Base-by-base conservation (phyloP, 2,113 vertebrate species). In the Calidris pygmaea region DNA sequence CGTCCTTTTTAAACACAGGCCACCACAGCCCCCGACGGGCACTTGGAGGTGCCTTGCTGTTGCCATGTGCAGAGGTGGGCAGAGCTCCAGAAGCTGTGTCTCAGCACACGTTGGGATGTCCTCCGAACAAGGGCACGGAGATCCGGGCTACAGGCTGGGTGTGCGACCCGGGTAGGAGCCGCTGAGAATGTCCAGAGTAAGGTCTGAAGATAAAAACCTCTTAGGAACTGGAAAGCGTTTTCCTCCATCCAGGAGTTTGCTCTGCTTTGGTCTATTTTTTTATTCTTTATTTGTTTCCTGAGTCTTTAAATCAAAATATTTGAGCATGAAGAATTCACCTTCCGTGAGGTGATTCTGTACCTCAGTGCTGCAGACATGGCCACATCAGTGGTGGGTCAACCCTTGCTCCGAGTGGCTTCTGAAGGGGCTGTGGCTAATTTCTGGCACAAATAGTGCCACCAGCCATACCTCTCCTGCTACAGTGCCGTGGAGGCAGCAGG, bases 41-140 rank as follows among this genome's bases (percentile, higher is more conserved):
- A 10, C n/a, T 59, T n/a, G 43, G 78, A 65, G 34, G 77, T 81
- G 48, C 80, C 20, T 45, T 60, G 67, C 14, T 77, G 70, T 70
- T 77, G 48, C 48, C 0, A 2, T 39, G 35, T 1, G 7, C 22
- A 53, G 43, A 0, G 0, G n/a, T 16, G 41, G 62, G 71, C 72
- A 71, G 37, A 62, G 41, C 17, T 74, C 32, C 60, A 66, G 65
- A 19, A 20, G 29, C 41, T 3, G 2, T 37, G 35, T 56, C 58
- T 74, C 1, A 0, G 45, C 37, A 74, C 2, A 1, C 2, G 5
- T 5, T 34, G 35, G 59, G 32, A 47, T 7, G 14, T 45, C 26
- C 52, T 75, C 16, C 1, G 3, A 30, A 32, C 2, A 12, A 56
- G 14, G 9, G 14, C 4, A 2, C 6, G 6, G 39, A 34, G 37